phyloP scores from a whole-genome alignment of 2,113 vertebrate species.

The Alethe castanea region DNA sequence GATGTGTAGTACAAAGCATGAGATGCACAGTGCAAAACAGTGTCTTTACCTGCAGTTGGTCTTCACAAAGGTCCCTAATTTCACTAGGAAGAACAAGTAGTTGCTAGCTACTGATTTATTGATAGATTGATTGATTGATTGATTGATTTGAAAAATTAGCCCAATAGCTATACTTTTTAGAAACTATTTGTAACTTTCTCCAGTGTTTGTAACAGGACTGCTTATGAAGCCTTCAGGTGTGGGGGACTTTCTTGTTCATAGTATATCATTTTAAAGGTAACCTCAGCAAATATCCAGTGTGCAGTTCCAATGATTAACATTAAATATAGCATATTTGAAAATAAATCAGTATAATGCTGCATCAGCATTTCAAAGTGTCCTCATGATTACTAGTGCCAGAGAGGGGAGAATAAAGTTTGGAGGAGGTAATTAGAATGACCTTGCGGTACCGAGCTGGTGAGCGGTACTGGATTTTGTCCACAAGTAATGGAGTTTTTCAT shows the following conservation, averaged over 20 bases:
- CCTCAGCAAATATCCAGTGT: background rate
- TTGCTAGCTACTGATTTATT: background rate
- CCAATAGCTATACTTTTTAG: background rate
- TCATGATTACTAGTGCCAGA: background rate
- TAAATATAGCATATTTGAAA: background rate
- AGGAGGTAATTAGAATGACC: constrained; percentile 22
- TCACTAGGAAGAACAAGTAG: background rate
- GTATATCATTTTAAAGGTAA: background rate
- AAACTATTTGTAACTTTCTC: background rate
- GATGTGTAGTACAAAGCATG: accelerated
- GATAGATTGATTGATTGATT: background rate
- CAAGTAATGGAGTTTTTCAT: background rate
- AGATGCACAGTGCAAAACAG: background rate
- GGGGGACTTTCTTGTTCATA: background rate
- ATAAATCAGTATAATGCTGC: background rate
- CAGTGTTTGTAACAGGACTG: background rate
- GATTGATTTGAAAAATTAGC: background rate
- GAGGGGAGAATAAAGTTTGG: background rate
- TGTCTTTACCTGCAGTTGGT: background rate
- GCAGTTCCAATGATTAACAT: background rate
- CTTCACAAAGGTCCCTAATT: background rate
- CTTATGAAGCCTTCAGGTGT: background rate
- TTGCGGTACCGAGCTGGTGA: background rate
- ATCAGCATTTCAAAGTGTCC: background rate
- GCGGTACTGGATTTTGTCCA: background rate